phyloP scores from a whole-genome alignment of 2,113 vertebrate species.

The Lanius ludovicianus region DNA sequence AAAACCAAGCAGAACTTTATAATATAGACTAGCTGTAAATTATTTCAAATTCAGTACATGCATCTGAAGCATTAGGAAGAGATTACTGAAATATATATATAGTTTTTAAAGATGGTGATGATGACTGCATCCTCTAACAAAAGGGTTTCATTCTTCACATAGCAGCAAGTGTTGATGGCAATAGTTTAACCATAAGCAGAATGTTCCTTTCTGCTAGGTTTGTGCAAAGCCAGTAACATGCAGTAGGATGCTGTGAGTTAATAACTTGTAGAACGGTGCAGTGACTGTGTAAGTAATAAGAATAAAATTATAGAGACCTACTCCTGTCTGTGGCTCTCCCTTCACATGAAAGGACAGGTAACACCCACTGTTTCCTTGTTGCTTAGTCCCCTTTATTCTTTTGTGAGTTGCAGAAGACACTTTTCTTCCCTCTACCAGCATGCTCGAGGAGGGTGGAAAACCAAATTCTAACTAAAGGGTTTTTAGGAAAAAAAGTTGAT shows the following conservation, averaged over 20 bases:
- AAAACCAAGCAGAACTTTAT: not conserved
- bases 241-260: constrained; percentile 13
- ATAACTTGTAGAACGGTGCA: not conserved
- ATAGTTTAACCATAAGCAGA: not conserved
- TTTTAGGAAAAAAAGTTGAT: not conserved
- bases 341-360: not conserved
- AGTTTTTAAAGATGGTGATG: not conserved
- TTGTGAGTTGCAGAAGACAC: not conserved
- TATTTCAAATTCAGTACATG: not conserved
- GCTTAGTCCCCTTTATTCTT: not conserved
- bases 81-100: not conserved
- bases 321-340: not conserved
- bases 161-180: not conserved
- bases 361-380: not conserved
- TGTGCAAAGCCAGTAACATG: not conserved
- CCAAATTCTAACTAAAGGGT: not conserved
- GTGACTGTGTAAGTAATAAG: constrained; percentile 11
- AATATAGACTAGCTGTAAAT: not conserved
- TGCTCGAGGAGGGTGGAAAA: not conserved
- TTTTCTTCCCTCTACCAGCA: not conserved
- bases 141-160: not conserved
- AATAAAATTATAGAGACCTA: constrained; percentile 23
- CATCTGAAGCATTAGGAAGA: not conserved
- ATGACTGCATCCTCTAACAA: constrained; percentile 2
- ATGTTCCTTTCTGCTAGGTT: constrained; percentile 7